Evolutionary conservation across 2,113 vertebrate genomes (phyloP).

Genomic region (Poeciliopsis turrubarensis): DNA sequence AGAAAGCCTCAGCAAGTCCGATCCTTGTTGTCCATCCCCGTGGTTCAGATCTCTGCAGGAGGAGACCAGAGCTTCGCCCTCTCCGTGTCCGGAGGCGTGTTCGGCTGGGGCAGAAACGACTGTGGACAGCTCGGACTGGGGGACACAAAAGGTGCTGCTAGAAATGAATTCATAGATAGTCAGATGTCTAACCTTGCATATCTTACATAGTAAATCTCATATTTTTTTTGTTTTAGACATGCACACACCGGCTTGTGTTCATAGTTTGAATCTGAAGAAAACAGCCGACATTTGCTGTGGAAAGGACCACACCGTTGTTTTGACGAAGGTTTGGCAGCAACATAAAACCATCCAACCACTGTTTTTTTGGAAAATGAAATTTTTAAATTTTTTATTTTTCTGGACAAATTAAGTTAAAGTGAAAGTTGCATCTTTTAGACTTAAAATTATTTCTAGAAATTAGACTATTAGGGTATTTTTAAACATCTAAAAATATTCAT

Average conservation of each 20-base stretch:
- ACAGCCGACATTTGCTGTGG: conserved; percentile 89
- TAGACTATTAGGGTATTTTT: not conserved
- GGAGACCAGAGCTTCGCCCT: conserved; percentile 85
- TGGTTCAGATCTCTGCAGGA: conserved; percentile 86
- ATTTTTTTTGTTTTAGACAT: conserved; percentile 80
- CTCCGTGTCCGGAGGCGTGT: conserved; percentile 87
- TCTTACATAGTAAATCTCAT: not conserved
- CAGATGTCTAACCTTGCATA: not conserved
- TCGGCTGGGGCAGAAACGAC: conserved; percentile 88
- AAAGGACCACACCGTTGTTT: conserved; percentile 88
- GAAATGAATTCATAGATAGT: not conserved
- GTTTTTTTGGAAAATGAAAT: not conserved
- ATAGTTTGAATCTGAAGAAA: conserved; percentile 86
- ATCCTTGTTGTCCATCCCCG: conserved; percentile 77
- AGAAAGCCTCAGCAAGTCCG: conserved; percentile 74
- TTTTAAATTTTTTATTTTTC: not conserved
- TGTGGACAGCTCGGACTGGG: conserved; percentile 88
- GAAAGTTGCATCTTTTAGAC: not conserved
- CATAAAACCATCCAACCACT: not conserved
- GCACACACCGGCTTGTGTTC: conserved; percentile 82
- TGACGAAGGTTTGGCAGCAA: conserved; percentile 85
- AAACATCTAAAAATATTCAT: too few species aligned
- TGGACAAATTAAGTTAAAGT: not conserved
- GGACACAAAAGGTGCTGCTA: conserved; percentile 32
- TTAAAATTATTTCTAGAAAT: not conserved